Percentiles rank a stretch among this genome's conserved stretches.
phyloP scores from a whole-genome alignment of 1,140 invertebrate genomes.

The Macrobrachium nipponense region DNA sequence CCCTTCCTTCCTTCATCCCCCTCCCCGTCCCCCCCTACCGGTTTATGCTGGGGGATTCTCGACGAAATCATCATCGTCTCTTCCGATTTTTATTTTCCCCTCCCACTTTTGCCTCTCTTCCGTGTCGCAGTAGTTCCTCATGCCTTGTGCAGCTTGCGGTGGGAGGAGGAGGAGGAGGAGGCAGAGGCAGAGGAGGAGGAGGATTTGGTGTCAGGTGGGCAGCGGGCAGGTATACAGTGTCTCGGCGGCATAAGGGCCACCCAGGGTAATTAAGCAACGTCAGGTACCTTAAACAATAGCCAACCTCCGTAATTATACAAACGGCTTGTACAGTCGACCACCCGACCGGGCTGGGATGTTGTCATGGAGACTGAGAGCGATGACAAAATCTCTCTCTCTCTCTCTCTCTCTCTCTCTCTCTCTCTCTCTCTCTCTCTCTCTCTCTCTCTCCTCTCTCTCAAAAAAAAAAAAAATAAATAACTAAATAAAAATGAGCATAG shows the following conservation, averaged over 20 bases:
- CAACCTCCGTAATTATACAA: slow-evolving; percentile 29
- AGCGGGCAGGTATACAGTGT: slow-evolving; percentile 42
- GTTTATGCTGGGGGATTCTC: too few relatives aligned
- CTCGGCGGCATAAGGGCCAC: slow-evolving; percentile 21
- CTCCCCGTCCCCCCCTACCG: neutral
- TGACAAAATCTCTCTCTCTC: too few relatives aligned
- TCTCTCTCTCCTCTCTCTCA: too few relatives aligned
- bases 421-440: too few relatives aligned
- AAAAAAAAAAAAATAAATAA: too few relatives aligned
- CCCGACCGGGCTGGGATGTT: neutral
- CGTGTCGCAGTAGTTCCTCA: neutral
- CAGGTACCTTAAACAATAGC: slow-evolving; percentile 50
- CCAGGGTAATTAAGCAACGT: slow-evolving; percentile 35
- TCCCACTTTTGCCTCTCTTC: neutral
- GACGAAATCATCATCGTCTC: too few relatives aligned
- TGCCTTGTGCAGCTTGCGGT: neutral
- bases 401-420: too few relatives aligned
- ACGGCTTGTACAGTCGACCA: slow-evolving; percentile 19
- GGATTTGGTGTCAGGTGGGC: slow-evolving; percentile 3
- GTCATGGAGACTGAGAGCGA: too few relatives aligned
- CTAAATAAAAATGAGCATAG: too few relatives aligned
- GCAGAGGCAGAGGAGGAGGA: neutral
- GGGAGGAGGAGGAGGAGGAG: neutral
- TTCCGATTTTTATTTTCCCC: too few relatives aligned
- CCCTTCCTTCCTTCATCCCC: neutral